phyloP scores from a whole-genome alignment of 2,113 vertebrate genomes.

The Pampusana beccarii region DNA sequence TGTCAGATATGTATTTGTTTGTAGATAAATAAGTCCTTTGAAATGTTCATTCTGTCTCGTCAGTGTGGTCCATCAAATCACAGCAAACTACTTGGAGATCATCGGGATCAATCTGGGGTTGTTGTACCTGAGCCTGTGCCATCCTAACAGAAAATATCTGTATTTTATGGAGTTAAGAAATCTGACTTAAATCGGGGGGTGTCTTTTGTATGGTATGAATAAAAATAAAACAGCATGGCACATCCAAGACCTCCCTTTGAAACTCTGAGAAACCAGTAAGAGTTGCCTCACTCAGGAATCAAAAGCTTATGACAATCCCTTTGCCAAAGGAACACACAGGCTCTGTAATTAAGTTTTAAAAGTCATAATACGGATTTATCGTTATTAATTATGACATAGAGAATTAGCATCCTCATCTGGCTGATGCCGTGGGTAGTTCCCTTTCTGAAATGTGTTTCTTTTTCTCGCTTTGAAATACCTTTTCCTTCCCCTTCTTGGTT shows the following conservation, averaged over 20 bases:
- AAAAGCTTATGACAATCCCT: neutral
- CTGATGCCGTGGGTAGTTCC: neutral
- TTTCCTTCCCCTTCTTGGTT: neutral
- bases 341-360: neutral
- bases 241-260: neutral
- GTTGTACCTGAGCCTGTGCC: neutral
- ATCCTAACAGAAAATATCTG: neutral
- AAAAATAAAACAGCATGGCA: neutral
- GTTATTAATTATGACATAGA: neutral
- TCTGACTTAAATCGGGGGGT: neutral
- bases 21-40: neutral
- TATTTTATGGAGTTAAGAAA: neutral
- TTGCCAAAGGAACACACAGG: neutral
- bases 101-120: neutral
- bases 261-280: neutral
- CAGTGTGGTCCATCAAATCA: neutral
- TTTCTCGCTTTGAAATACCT: neutral
- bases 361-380: neutral
- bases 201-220: neutral
- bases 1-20: neutral
- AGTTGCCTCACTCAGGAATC: neutral
- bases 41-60: neutral
- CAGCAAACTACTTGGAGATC: neutral
- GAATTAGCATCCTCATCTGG: neutral
- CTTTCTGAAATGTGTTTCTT: neutral